These are phyloP conservation scores for Cyprinella venusta DNA, from an alignment of 2,797 vertebrate genomes.

Conservation along the genomic window DNA sequence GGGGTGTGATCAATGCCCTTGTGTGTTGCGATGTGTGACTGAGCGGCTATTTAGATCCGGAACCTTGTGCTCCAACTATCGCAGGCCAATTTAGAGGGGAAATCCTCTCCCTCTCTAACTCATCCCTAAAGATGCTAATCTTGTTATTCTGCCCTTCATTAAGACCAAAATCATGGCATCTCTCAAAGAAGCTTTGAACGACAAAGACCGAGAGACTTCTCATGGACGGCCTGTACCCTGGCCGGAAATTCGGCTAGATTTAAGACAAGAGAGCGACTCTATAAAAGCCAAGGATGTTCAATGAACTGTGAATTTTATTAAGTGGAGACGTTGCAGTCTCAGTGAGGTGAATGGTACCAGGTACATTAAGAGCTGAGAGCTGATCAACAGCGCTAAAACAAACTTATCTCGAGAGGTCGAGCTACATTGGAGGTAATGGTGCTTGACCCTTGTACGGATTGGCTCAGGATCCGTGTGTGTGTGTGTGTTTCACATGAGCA, in stretches of 20 bases:
- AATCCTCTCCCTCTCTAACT: slow-evolving; percentile 22
- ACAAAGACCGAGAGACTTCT: not conserved
- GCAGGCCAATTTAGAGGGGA: slow-evolving; percentile 5
- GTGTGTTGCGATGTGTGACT: not conserved
- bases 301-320: not conserved
- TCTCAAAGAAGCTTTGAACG: slow-evolving; percentile 17
- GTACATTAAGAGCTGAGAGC: not conserved
- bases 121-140: slow-evolving; percentile 46
- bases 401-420: not conserved
- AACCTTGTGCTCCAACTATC: not conserved
- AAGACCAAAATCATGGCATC: slow-evolving; percentile 10
- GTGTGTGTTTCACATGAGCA: slow-evolving; percentile 28
- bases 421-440: not conserved
- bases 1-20: not conserved
- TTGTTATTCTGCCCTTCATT: slow-evolving; percentile 39
- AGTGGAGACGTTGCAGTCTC: not conserved
- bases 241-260: slow-evolving; percentile 9
- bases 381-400: not conserved
- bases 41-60: not conserved
- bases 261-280: slow-evolving; percentile 22
- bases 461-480: not conserved
- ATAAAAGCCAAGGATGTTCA: slow-evolving; percentile 22
- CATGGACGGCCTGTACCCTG: not conserved
- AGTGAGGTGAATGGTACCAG: slow-evolving; percentile 12
- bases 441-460: not conserved